A percentile compares a stretch with the other conserved stretches of the same genome.
Conservation (phyloP, 2,113 vertebrate genomes). For the Phycodurus eques region DNA sequence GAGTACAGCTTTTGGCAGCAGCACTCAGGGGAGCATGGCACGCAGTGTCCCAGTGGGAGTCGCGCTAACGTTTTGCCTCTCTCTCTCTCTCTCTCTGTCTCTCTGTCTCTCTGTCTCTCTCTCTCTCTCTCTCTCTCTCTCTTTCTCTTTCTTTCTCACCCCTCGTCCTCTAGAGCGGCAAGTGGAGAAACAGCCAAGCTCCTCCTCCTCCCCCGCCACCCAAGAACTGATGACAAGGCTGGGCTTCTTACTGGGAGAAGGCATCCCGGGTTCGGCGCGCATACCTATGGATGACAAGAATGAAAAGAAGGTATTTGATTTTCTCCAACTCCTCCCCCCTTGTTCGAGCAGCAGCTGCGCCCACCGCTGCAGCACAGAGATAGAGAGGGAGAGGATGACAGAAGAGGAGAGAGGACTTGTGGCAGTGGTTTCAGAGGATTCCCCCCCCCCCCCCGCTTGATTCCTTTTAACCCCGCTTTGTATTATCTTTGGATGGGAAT, state of each 20-base stretch:
- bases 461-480: conserved; percentile 6
- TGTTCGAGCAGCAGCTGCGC: conserved; percentile 50
- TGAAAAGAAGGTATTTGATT: conserved; percentile 90
- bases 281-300: conserved; percentile 91
- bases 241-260: conserved; percentile 98
- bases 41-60: conserved; percentile 52
- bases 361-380: conserved; percentile 46
- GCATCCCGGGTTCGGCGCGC: conserved; percentile 87
- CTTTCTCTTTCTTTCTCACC: conserved; percentile 16
- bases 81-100: conserved; percentile 22
- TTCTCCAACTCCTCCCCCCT: conserved; percentile 40
- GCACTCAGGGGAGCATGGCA: conserved; percentile 41
- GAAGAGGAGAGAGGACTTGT: conserved; percentile 37
- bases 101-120: conserved; percentile 22
- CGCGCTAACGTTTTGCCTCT: conserved; percentile 43
- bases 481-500: conserved; percentile 41
- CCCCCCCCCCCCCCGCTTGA: conserved; percentile 32
- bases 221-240: conserved; percentile 98
- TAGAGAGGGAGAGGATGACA: conserved; percentile 34
- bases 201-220: conserved; percentile 90
- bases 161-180: conserved; percentile 78
- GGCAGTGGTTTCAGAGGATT: conserved; percentile 41
- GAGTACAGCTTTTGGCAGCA: conserved; percentile 25
- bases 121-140: conserved; percentile 39
- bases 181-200: conserved; percentile 82